Evolutionary conservation across 2,888 invertebrate species (phyloP), one percentile per base, ranked within the genome.

Genomic region (Troilus luridus): DNA sequence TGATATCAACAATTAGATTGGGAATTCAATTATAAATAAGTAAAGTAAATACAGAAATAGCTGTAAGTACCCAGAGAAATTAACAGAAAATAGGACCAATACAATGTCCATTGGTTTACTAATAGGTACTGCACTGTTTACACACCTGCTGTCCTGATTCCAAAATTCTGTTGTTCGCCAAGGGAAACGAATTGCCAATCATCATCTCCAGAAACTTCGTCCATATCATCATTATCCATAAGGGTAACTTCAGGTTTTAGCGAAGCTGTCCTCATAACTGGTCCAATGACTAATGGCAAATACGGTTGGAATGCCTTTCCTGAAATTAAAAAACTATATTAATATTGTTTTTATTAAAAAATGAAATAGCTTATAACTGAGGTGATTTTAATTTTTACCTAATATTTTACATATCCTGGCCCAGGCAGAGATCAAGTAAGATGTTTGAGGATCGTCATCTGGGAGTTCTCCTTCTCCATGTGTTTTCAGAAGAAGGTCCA

Each of bases 341-440:
- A 24, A n/a, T 58, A 58, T 88, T 1, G n/a, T 58, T 88, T 24
- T 24, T 54, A 6, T 14, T 21, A 21, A 56, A 59, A 88, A 56
- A 56, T 56, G n/a, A 88, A 8, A 58, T 17, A 41, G 12, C 1
- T n/a, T 19, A 19, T 54, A 81, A 21, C 14, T 19, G 54, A 88
- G 58, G 56, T 88, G 19, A 88, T 88, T 56, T 88, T 3, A 24
- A 88, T 90, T 81, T 27, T 27, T 93, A 94, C 96, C 97, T 94
- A 99, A 95, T 93, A 99, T 97, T 94, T 98, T 98, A 95, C 99
- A 99, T 94, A 99, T 99, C 93, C 99, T 96, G 0, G 99, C 98
- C 99, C 99, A 99, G 0, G 99, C 99, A 0, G 99, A 98, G 93
- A 99, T 99, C 94, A 99, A 96, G 95, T 99, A 99, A 19, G 98